Evolutionary conservation across 2,113 vertebrate genomes (phyloP), one percentile per base, ranked within the genome.

Genomic region (Epinephelus moara): DNA sequence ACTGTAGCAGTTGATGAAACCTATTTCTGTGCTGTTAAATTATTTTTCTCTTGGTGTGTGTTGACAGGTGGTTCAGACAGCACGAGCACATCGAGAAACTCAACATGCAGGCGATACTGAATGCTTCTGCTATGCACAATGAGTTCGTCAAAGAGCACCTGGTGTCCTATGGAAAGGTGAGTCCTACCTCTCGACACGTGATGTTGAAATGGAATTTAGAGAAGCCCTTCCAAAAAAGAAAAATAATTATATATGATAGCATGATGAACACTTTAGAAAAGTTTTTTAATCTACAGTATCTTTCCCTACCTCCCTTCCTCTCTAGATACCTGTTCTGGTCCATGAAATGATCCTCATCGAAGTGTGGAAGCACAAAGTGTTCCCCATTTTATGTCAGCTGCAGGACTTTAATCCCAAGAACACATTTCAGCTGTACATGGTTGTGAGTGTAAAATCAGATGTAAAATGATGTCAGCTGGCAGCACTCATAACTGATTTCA

Each of bases 311-410:
- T 84, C 8, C 91, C 42, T 45, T 52, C 49, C 18, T 85, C 56
- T 85, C 3, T 47, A 99, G 98, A 94, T 98, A 80, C 95, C 97
- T 1, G 89, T 95, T 0, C 94, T 99, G 70, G 94, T 99, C 52
- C 95, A 96, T 70, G 96, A 97, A 86, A 93, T 99, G 94, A 98
- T 99, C 61, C 91, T 96, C 1, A 94, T 96, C 1, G 97, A 99
- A 92, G 88, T 98, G 85, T 99, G 98, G 98, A 99, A 99, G 88
- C 96, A 96, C 76, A 98, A 97, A 78, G 88, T 99, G 60, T 98
- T 99, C 60, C 96, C 98, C 0, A 91, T 99, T 76, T 84, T 99
- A 19, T 98, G 97, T 88, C 95, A 69, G 55, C 95, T 99, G 76
- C 90, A 98, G 66, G 98, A 99, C 92, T 99, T 99, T 90, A 96